These are phyloP conservation scores for Anguilla rostrata DNA, from an alignment of 2,113 vertebrate genomes.

Conservation along the genomic window DNA sequence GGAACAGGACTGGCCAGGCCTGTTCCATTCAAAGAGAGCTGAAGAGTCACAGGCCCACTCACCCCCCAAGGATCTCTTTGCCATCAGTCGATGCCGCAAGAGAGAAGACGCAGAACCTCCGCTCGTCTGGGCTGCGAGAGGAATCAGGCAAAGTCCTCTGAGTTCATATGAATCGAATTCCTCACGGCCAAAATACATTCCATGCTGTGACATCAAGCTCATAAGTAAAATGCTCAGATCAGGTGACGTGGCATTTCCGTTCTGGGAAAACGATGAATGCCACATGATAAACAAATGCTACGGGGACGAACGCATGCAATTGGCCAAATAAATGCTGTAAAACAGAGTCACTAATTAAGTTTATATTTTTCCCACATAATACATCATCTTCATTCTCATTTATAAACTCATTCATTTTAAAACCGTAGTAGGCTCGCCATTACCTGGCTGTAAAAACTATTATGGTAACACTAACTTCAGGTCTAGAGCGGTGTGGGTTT, in stretches of 20 bases:
- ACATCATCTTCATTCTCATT: background rate
- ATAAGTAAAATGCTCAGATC: background rate
- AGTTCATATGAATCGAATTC: background rate
- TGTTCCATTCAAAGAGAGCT: background rate
- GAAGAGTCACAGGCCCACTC: slow-evolving; percentile 44
- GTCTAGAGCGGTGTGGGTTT: slow-evolving; percentile 86
- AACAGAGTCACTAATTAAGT: background rate
- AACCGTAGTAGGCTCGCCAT: slow-evolving; percentile 40
- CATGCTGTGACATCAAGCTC: background rate
- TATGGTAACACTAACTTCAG: slow-evolving; percentile 81
- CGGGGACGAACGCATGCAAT: slow-evolving; percentile 16
- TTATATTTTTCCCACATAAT: background rate
- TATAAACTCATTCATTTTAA: background rate
- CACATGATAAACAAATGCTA: background rate
- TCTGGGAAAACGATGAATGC: background rate
- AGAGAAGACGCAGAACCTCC: slow-evolving; percentile 89
- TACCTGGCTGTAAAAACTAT: slow-evolving; percentile 65
- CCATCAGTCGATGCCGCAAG: slow-evolving; percentile 84
- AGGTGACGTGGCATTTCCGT: background rate
- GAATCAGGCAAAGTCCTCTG: slow-evolving; percentile 23
- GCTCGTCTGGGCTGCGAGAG: slow-evolving; percentile 79
- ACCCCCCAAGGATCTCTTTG: slow-evolving; percentile 87
- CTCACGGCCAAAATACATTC: background rate
- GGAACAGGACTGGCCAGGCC: too few relatives aligned
- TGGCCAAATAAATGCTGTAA: slow-evolving; percentile 14